Percentiles rank a stretch among this genome's conserved stretches.
Conservation (phyloP, 2,113 vertebrate species). For the Bungarus multicinctus region DNA sequence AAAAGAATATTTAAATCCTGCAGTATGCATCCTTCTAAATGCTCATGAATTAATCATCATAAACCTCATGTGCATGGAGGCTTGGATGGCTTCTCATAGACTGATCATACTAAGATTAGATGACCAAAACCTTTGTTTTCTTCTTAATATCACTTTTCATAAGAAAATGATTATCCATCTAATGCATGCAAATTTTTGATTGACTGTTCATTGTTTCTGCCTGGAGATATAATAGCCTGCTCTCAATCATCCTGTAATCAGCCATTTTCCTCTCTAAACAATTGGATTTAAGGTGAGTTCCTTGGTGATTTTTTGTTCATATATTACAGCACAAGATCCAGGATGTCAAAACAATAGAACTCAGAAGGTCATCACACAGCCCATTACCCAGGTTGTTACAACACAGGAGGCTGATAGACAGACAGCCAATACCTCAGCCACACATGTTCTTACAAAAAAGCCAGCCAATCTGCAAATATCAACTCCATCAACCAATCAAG, state of each 20-base stretch:
- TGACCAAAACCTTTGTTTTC: not conserved
- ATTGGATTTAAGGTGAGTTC: not conserved
- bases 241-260: not conserved
- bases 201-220: not conserved
- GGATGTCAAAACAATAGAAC: no score
- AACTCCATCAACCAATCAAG: no score
- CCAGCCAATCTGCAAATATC: no score
- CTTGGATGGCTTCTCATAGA: not conserved
- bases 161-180: not conserved
- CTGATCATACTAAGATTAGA: not conserved
- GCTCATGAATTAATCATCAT: not conserved
- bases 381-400: no score
- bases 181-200: not conserved
- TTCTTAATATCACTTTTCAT: not conserved
- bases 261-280: not conserved
- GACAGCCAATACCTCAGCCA: no score
- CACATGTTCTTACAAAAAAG: no score
- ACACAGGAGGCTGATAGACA: no score
- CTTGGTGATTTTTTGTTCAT: not conserved
- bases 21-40: not conserved
- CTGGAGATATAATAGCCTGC: not conserved
- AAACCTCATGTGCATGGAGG: not conserved
- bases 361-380: no score
- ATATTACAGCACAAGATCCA: no score
- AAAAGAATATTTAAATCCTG: conserved; percentile 31